These are phyloP conservation scores for Chrysopa pallens DNA, from an alignment of 1,140 invertebrate genomes.

Conservation along the genomic window DNA sequence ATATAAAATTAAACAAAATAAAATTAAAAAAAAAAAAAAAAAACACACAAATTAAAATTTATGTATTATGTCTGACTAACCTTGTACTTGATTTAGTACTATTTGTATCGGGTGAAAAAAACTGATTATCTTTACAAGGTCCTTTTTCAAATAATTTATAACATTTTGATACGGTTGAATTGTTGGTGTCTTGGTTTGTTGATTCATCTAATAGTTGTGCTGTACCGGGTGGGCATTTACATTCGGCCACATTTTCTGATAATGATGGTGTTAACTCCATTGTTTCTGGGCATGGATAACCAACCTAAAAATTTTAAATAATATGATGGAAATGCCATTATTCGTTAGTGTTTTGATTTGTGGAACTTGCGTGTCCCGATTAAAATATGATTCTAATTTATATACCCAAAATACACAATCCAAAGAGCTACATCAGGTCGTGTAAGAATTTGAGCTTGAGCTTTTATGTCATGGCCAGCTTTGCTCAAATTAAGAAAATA, in stretches of 20 bases:
- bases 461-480: neutral
- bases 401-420: neutral
- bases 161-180: constrained; percentile 27
- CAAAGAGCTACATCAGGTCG: neutral
- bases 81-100: constrained; percentile 4
- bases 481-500: too few relatives aligned
- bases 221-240: constrained; percentile 58
- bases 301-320: constrained; percentile 27
- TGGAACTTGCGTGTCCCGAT: neutral
- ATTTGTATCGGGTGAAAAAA: constrained; percentile 43
- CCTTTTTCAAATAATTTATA: constrained; percentile 49
- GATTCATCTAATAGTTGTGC: constrained; percentile 33
- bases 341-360: neutral
- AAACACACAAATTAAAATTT: constrained; percentile 2
- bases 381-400: neutral
- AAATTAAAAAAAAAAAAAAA: neutral
- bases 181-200: neutral
- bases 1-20: neutral
- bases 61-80: constrained; percentile 7
- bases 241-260: constrained; percentile 44
- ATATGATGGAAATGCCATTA: too few relatives aligned
- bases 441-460: neutral
- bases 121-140: constrained; percentile 48
- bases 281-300: constrained; percentile 60
- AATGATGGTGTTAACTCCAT: constrained; percentile 54